Conservation (phyloP, 2,797 vertebrate species). For the Amniataba percoides region DNA sequence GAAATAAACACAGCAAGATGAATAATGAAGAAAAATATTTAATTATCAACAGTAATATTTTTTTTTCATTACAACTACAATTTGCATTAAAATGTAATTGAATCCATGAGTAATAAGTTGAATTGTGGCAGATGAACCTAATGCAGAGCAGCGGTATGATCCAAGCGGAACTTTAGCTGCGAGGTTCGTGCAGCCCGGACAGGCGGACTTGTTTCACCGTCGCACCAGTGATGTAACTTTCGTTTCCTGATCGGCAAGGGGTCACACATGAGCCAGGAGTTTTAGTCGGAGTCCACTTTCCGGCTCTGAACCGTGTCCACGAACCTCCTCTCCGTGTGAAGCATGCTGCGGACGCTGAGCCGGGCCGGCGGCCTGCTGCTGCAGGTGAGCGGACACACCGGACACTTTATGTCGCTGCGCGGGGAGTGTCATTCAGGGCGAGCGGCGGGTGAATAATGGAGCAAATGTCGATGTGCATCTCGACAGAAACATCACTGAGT, state of each 20-base stretch:
- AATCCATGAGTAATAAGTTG: too few species aligned
- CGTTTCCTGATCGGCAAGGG: conserved; percentile 62
- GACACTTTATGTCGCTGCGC: neutral
- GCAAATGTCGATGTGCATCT: neutral
- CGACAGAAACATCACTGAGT: neutral
- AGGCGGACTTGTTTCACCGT: conserved; percentile 21
- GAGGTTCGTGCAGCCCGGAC: neutral
- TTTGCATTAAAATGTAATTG: too few species aligned
- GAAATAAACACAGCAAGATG: too few species aligned
- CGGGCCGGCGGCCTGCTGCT: conserved; percentile 77
- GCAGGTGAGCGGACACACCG: conserved; percentile 61
- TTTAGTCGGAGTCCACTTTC: neutral
- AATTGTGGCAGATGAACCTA: too few species aligned
- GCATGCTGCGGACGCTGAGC: conserved; percentile 80
- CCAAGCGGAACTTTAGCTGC: conserved; percentile 40
- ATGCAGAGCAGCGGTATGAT: too few species aligned
- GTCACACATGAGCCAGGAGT: conserved; percentile 58
- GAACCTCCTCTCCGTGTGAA: rapidly evolving
- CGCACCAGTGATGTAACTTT: conserved; percentile 71
- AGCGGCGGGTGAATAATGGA: conserved; percentile 6
- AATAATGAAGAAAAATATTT: neutral
- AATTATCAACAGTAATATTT: too few species aligned
- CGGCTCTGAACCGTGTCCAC: rapidly evolving
- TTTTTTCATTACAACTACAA: neutral
- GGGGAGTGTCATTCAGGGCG: conserved; percentile 36